Evolutionary conservation across 2,888 invertebrate genomes (phyloP).

Genomic region (Dendrolimus houi): DNA sequence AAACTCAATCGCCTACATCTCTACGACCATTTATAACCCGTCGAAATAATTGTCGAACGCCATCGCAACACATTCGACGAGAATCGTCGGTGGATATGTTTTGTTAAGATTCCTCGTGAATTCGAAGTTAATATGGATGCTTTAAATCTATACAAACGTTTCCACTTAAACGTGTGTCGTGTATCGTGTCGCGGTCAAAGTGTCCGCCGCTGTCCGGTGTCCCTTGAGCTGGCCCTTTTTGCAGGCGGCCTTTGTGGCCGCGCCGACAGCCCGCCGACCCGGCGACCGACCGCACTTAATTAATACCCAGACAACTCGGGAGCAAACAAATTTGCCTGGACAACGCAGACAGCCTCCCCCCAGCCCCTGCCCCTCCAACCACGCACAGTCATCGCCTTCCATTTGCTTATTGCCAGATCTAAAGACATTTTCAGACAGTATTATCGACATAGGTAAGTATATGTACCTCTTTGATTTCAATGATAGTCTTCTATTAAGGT

Average conservation of each 20-base stretch:
- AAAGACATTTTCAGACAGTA: not conserved
- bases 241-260: constrained; percentile 19
- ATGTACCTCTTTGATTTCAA: too few relatives aligned
- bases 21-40: too few relatives aligned
- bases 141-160: not conserved
- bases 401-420: not conserved
- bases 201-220: constrained; percentile 6
- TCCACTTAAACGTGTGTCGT: not conserved
- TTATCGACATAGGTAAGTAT: too few relatives aligned
- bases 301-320: constrained; percentile 45
- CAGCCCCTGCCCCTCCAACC: constrained; percentile 11
- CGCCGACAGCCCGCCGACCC: constrained; percentile 29
- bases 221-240: constrained; percentile 21
- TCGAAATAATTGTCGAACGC: too few relatives aligned
- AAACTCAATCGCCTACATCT: not conserved
- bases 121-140: not conserved
- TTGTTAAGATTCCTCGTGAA: not conserved
- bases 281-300: constrained; percentile 43
- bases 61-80: too few relatives aligned
- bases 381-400: too few relatives aligned
- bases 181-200: constrained; percentile 12
- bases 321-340: constrained; percentile 58
- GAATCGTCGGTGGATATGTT: too few relatives aligned
- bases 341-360: constrained; percentile 8
- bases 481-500: too few relatives aligned